Conservation (phyloP, 2,113 vertebrate genomes). For the Eclectus roratus region DNA sequence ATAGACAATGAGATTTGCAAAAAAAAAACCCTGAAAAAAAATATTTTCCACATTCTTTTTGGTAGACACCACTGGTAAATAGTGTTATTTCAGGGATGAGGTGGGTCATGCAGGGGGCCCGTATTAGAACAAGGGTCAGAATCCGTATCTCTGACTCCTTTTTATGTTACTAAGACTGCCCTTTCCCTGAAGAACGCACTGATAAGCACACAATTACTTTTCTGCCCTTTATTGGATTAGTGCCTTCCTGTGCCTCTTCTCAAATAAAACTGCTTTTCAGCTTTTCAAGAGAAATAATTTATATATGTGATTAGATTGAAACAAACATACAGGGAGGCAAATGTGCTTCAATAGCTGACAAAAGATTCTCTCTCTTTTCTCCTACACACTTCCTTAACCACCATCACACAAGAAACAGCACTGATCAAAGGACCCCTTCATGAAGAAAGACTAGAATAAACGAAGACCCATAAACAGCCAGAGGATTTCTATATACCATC, state of each 20-base stretch:
- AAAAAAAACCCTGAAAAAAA: neutral
- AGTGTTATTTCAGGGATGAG: neutral
- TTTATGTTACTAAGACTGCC: neutral
- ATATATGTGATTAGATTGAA: neutral
- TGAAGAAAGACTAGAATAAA: neutral
- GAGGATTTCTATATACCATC: neutral
- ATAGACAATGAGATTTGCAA: neutral
- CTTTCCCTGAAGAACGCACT: neutral
- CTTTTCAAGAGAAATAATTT: neutral
- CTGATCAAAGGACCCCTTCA: neutral
- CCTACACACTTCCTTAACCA: neutral
- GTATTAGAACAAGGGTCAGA: neutral
- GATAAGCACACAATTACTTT: neutral
- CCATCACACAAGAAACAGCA: neutral
- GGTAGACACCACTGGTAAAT: neutral
- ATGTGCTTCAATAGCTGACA: neutral
- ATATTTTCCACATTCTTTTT: neutral
- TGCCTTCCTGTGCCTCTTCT: neutral
- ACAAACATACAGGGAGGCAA: neutral
- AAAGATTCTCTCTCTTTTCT: neutral
- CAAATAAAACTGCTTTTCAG: neutral
- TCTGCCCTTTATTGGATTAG: neutral
- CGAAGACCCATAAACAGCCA: neutral
- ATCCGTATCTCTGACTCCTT: neutral
- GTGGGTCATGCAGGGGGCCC: neutral